phyloP scores from a whole-genome alignment of 2,888 invertebrate species.

The Acleris sparsana region DNA sequence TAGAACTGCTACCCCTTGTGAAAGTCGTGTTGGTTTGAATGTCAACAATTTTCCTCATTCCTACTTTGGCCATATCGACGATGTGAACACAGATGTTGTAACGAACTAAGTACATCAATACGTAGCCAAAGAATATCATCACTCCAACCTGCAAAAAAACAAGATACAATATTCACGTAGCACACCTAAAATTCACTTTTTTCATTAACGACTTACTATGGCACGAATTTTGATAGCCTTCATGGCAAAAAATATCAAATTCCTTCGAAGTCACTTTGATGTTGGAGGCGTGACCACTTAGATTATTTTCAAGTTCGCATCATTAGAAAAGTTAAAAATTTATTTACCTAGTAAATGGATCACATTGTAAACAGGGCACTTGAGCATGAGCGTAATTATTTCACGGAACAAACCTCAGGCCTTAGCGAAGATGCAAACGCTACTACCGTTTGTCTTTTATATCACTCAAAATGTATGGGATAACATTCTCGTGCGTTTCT shows the following conservation, averaged over 20 bases:
- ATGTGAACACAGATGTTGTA: constrained; percentile 77
- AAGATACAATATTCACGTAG: not conserved
- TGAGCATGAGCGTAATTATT: no score
- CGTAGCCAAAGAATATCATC: constrained; percentile 84
- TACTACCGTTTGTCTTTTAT: no score
- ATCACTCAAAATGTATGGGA: no score
- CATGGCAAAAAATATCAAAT: constrained; percentile 51
- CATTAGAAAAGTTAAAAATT: no score
- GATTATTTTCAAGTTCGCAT: not conserved
- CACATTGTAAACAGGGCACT: no score
- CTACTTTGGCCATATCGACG: constrained; percentile 67
- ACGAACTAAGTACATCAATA: constrained; percentile 68
- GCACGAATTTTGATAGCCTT: constrained; percentile 67
- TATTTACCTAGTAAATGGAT: no score
- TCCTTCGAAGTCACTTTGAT: constrained; percentile 15
- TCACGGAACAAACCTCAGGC: no score
- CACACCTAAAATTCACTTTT: no score
- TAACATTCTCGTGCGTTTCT: no score
- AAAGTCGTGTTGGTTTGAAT: not conserved
- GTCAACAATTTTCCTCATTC: constrained; percentile 10
- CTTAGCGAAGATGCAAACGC: no score
- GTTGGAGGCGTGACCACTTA: constrained; percentile 11
- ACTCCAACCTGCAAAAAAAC: constrained; percentile 67
- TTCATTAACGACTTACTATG: constrained; percentile 58
- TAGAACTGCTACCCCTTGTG: no score